These are phyloP conservation scores for Patella caerulea DNA, from an alignment of 2,888 invertebrate species.

Conservation along the genomic window DNA sequence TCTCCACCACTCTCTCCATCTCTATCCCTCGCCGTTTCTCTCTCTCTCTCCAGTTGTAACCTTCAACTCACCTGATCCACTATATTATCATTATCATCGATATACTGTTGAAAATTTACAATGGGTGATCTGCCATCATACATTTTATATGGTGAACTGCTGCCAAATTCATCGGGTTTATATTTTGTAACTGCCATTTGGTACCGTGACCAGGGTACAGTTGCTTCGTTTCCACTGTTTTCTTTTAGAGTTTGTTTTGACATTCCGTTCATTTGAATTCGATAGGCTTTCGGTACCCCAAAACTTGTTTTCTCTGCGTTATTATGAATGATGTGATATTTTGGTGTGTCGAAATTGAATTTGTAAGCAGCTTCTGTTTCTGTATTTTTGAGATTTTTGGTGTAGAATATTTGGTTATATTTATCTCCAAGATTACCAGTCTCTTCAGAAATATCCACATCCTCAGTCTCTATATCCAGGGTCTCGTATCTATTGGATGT, in stretches of 20 bases:
- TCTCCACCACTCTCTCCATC: too few relatives aligned
- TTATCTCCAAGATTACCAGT: conserved; percentile 27
- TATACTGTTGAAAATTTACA: conserved; percentile 51
- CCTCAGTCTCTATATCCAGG: conserved; percentile 47
- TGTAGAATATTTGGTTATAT: conserved; percentile 43
- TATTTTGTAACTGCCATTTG: conserved; percentile 58
- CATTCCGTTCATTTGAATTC: conserved; percentile 50
- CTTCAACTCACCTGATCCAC: conserved; percentile 52
- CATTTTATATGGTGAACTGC: conserved; percentile 54
- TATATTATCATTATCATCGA: conserved; percentile 55
- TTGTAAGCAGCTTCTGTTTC: conserved; percentile 57
- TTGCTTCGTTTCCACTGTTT: conserved; percentile 46
- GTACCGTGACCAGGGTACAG: conserved; percentile 59
- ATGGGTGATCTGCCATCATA: conserved; percentile 50
- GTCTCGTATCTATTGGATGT: conserved; percentile 60
- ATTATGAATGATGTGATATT: conserved; percentile 59
- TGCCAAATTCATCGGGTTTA: conserved; percentile 52
- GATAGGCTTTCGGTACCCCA: conserved; percentile 52
- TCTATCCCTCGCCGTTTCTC: too few relatives aligned
- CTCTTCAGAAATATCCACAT: conserved; percentile 40
- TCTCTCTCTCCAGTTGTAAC: too few relatives aligned
- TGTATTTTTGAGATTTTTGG: conserved; percentile 35
- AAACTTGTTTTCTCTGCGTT: conserved; percentile 38
- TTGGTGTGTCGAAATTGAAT: conserved; percentile 58
- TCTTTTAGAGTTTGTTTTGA: conserved; percentile 50